Conservation (phyloP, 2,113 vertebrate species). For the Cryptotis parvus region DNA sequence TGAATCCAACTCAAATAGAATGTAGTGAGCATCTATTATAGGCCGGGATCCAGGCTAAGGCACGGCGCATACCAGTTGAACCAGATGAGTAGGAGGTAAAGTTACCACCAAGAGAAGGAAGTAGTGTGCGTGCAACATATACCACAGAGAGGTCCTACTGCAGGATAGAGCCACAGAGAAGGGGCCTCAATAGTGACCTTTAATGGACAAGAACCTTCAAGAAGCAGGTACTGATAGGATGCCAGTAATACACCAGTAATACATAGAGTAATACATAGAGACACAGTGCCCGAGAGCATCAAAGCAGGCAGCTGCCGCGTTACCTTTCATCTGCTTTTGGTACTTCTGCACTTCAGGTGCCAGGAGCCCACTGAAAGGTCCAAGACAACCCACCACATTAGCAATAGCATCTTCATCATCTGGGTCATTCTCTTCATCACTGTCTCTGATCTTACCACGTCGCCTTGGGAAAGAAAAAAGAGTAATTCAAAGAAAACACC, state of each 20-base stretch:
- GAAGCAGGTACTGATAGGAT: neutral
- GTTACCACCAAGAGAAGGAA: neutral
- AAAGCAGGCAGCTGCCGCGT: constrained; percentile 38
- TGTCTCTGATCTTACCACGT: constrained; percentile 91
- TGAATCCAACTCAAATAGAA: neutral
- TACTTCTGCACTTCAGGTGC: constrained; percentile 96
- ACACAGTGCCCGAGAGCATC: neutral
- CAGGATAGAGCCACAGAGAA: neutral
- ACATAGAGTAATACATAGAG: too few species aligned
- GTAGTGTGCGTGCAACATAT: neutral
- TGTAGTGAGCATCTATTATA: neutral
- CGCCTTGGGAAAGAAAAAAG: constrained; percentile 84
- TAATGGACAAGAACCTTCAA: neutral
- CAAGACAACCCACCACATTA: constrained; percentile 95
- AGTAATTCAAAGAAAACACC: constrained; percentile 38
- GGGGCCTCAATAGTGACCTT: neutral
- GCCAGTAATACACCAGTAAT: neutral
- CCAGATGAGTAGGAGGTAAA: neutral
- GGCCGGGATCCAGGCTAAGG: neutral
- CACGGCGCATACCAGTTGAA: neutral
- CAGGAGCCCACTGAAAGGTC: constrained; percentile 95
- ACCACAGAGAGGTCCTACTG: neutral
- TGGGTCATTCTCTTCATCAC: constrained; percentile 95
- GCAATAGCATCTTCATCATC: constrained; percentile 95
- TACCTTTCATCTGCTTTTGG: constrained; percentile 96